Conservation (phyloP, 2,888 invertebrate species). For the Agapetus fuscipes region DNA sequence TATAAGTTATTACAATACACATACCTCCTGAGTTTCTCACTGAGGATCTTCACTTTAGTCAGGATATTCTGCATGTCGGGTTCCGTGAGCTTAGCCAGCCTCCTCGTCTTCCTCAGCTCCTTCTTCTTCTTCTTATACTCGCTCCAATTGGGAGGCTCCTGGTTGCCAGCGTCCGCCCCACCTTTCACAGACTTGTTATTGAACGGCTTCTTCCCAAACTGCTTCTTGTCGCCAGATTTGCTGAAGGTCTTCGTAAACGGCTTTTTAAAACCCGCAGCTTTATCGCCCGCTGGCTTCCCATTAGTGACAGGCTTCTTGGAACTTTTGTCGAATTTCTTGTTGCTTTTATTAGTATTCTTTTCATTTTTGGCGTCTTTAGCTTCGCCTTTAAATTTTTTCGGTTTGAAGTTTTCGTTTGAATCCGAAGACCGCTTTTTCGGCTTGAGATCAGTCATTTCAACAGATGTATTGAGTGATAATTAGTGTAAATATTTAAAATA, state of each 20-base stretch:
- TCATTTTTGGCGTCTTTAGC: slow-evolving; percentile 1
- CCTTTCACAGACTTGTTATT: not conserved
- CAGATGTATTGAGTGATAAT: no score
- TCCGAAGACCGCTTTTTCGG: not conserved
- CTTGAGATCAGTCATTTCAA: no score
- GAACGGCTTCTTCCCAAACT: not conserved
- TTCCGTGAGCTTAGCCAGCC: slow-evolving; percentile 27
- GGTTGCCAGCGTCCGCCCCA: not conserved
- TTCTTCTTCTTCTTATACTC: slow-evolving; percentile 69
- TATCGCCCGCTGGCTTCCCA: not conserved
- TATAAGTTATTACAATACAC: no score
- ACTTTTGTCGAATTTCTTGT: slow-evolving; percentile 1
- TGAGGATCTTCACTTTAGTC: slow-evolving; percentile 47
- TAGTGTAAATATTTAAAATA: no score
- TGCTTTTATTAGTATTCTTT: not conserved
- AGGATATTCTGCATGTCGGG: slow-evolving; percentile 41
- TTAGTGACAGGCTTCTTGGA: slow-evolving; percentile 1
- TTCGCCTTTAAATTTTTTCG: not conserved
- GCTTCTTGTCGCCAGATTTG: not conserved
- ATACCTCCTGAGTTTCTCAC: slow-evolving; percentile 46
- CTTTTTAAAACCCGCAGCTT: not conserved
- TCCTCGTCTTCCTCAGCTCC: slow-evolving; percentile 43
- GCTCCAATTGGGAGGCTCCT: slow-evolving; percentile 55
- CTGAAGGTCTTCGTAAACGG: not conserved
- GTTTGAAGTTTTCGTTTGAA: not conserved